These are phyloP conservation scores for Hyperoplus lanceolatus DNA, from an alignment of 2,797 vertebrate genomes.

Conservation along the genomic window DNA sequence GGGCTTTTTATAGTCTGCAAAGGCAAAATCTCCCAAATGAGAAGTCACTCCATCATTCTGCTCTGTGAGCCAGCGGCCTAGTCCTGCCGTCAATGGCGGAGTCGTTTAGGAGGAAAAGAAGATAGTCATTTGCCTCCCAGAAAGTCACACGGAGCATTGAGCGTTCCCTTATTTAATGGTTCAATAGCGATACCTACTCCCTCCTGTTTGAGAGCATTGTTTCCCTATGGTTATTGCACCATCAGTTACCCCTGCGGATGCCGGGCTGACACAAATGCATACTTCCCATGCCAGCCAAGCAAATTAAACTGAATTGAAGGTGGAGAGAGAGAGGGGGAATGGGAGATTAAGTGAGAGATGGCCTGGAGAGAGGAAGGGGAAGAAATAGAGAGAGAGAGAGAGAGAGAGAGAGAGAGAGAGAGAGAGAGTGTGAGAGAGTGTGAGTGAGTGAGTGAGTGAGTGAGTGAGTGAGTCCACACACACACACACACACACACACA, in stretches of 20 bases:
- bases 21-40: conserved; percentile 40
- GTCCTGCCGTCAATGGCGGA: conserved; percentile 25
- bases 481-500: too few species aligned
- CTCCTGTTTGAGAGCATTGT: conserved; percentile 78
- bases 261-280: conserved; percentile 76
- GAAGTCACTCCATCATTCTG: conserved; percentile 45
- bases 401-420: conserved; percentile 33
- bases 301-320: conserved; percentile 77
- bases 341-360: conserved; percentile 67
- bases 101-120: conserved; percentile 55
- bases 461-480: too few species aligned
- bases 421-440: conserved; percentile 50
- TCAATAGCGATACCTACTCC: conserved; percentile 73
- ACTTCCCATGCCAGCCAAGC: conserved; percentile 72
- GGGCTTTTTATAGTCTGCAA: conserved; percentile 18
- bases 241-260: conserved; percentile 75
- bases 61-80: conserved; percentile 33
- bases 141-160: conserved; percentile 71
- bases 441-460: too few species aligned
- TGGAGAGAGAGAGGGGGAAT: conserved; percentile 58
- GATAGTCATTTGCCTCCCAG: conserved; percentile 54
- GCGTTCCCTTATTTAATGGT: conserved; percentile 79
- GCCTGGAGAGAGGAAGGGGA: conserved; percentile 37
- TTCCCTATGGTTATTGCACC: conserved; percentile 78
- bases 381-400: neutral